Evolutionary conservation across 2,797 vertebrate genomes (phyloP).

Genomic region (Coilia nasus): DNA sequence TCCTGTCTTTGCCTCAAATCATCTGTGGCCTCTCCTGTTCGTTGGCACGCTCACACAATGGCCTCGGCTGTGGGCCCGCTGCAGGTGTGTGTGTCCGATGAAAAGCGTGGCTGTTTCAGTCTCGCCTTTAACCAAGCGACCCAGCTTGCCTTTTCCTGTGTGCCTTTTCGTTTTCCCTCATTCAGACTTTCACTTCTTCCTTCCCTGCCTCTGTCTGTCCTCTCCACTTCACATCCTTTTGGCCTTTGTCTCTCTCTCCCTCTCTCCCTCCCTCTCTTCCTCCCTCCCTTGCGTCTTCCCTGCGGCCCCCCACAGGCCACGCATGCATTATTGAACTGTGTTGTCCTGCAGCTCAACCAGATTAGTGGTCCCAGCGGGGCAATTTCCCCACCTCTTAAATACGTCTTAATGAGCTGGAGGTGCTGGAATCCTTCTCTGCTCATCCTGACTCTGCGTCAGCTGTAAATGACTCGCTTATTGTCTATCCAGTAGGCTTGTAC

Average conservation of each 20-base stretch:
- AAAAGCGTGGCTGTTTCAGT: background rate
- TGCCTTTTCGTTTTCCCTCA: too few species aligned
- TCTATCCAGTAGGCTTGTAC: too few species aligned
- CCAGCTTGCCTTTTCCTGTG: too few species aligned
- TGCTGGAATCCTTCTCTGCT: background rate
- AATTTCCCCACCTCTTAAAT: background rate
- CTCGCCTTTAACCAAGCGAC: background rate
- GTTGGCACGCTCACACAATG: background rate
- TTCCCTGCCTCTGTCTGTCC: background rate
- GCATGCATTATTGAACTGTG: constrained; percentile 35
- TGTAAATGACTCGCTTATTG: background rate
- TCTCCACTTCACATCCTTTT: too few species aligned
- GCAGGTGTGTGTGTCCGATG: background rate
- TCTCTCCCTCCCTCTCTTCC: background rate
- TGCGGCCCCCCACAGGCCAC: background rate
- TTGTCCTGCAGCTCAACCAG: constrained; percentile 36
- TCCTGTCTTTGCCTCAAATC: background rate
- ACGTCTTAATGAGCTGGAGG: background rate
- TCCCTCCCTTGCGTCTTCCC: background rate
- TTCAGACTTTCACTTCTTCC: too few species aligned
- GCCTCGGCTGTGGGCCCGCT: background rate
- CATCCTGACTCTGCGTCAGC: background rate
- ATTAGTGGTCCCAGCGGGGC: background rate
- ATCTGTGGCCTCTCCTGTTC: background rate
- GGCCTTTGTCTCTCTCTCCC: too few species aligned